These are phyloP conservation scores for Chironex yamaguchii DNA, from an alignment of 30 jellyfish, hydroid and myxozoan species.

Conservation along the genomic window DNA sequence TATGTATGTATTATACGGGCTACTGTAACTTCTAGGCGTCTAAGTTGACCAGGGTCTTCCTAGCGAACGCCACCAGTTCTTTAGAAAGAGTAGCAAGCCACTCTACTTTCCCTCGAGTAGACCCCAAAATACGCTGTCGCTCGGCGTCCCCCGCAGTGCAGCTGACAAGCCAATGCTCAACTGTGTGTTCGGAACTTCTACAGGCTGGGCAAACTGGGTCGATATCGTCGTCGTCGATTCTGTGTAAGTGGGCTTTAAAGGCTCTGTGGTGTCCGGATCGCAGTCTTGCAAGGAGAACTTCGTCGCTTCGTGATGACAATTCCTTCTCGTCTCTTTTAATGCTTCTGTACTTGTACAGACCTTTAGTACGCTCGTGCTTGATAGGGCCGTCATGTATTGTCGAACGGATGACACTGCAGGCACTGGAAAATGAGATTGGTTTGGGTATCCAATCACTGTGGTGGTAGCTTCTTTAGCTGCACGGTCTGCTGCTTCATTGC, in stretches of 20 bases:
- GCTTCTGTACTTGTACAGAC: neutral
- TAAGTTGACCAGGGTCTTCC: conserved; percentile 27
- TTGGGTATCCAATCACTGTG: neutral
- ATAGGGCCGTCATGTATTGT: neutral
- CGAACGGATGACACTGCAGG: neutral
- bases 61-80: conserved; percentile 1
- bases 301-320: neutral
- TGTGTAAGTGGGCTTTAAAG: neutral
- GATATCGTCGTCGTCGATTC: conserved; percentile 1
- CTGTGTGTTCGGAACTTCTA: neutral
- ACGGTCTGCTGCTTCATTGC: conserved; percentile 12
- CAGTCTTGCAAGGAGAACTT: conserved; percentile 1
- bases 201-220: conserved; percentile 7
- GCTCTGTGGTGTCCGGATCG: conserved; percentile 19
- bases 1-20: neutral
- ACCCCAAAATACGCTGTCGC: conserved; percentile 5
- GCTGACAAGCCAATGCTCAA: conserved; percentile 3
- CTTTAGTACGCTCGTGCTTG: neutral
- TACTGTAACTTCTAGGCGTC: neutral
- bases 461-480: conserved; percentile 37
- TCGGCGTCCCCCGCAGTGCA: conserved; percentile 2
- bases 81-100: conserved; percentile 22
- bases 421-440: conserved; percentile 4
- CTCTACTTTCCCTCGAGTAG: conserved; percentile 25
- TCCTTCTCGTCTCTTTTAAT: neutral